phyloP scores from a whole-genome alignment of 2,888 invertebrate genomes.

The Steinernema hermaphroditum region DNA sequence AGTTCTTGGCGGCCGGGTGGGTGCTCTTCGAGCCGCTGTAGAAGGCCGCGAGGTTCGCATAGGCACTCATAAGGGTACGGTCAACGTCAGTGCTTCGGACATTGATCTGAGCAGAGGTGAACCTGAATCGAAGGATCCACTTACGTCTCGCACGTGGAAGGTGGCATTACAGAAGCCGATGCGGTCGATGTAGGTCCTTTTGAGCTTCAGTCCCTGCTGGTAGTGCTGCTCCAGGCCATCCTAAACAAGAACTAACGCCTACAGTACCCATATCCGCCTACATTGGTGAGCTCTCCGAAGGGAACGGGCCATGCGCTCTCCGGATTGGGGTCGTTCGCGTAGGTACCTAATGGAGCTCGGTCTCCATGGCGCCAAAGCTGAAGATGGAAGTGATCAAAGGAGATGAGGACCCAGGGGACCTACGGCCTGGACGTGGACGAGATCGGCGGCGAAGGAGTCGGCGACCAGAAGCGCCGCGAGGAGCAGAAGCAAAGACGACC shows the following conservation, averaged over 20 bases:
- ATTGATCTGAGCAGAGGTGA: no score
- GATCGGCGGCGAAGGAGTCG: background rate
- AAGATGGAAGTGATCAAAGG: background rate
- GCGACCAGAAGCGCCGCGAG: background rate
- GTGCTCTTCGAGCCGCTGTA: slow-evolving; percentile 30
- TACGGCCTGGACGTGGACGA: slow-evolving; percentile 21
- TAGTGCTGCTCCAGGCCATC: slow-evolving; percentile 32
- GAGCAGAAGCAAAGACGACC: background rate
- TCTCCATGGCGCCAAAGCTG: slow-evolving; percentile 34
- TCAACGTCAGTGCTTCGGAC: slow-evolving; percentile 2
- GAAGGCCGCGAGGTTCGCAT: slow-evolving; percentile 31
- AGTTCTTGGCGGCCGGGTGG: slow-evolving; percentile 15
- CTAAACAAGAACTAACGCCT: background rate
- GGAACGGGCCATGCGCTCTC: slow-evolving; percentile 30
- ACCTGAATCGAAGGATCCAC: background rate
- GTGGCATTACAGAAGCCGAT: background rate
- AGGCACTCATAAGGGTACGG: slow-evolving; percentile 32
- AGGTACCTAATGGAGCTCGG: slow-evolving; percentile 30
- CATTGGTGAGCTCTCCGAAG: slow-evolving; percentile 31
- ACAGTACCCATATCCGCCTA: background rate
- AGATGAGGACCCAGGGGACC: no score
- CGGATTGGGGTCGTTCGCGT: slow-evolving; percentile 30
- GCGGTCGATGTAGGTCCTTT: slow-evolving; percentile 24
- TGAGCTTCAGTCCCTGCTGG: slow-evolving; percentile 25
- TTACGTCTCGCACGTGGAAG: background rate